Conservation (phyloP, 2,888 invertebrate species). For the Athalia rosae region DNA sequence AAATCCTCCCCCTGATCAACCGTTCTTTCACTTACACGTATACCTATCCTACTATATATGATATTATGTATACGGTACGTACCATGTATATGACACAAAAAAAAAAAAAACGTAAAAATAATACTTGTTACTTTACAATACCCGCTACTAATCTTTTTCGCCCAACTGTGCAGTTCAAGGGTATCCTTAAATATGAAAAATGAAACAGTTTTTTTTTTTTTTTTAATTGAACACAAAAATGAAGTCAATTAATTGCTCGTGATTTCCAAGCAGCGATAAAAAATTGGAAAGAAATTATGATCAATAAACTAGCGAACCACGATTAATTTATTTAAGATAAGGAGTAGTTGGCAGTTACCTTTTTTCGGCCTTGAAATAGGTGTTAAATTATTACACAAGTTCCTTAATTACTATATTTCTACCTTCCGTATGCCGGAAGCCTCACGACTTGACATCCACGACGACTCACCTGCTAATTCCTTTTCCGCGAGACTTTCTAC, state of each 20-base stretch:
- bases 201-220: background rate
- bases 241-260: background rate
- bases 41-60: no score
- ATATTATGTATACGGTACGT: background rate
- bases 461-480: no score
- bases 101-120: background rate
- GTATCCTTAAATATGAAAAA: background rate
- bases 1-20: constrained; percentile 9
- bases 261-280: background rate
- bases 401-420: no score
- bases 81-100: background rate
- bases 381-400: no score
- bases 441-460: no score
- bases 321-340: no score
- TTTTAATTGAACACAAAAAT: background rate
- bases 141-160: constrained; percentile 14
- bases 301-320: background rate
- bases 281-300: background rate
- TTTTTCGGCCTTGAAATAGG: no score
- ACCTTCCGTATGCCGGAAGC: no score
- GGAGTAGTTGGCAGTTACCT: no score
- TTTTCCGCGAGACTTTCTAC: no score
- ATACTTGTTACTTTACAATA: constrained; percentile 26
- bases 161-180: background rate
- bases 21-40: background rate